Percentiles rank a stretch among this genome's conserved stretches.
Conservation (phyloP, 2,888 invertebrate species). For the Hanleya hanleyi region DNA sequence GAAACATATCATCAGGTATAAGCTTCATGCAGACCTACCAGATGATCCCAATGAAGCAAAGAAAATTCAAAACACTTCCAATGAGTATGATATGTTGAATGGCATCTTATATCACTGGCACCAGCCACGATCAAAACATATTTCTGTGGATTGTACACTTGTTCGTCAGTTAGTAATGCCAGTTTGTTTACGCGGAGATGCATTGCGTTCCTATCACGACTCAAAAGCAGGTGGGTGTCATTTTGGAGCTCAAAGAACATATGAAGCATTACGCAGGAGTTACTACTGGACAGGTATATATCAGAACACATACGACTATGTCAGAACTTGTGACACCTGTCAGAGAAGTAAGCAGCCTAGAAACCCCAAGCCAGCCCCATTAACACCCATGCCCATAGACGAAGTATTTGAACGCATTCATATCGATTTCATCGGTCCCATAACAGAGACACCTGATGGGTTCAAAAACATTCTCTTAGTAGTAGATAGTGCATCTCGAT, state of each 20-base stretch:
- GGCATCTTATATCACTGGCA: conserved; percentile 21
- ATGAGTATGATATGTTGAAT: conserved; percentile 21
- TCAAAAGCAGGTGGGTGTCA: background rate
- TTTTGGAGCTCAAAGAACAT: conserved; percentile 12
- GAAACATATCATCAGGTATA: conserved; percentile 5
- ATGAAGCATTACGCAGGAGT: background rate
- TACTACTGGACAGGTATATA: conserved; percentile 17
- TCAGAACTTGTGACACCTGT: background rate
- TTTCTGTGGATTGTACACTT: background rate
- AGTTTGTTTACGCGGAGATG: background rate
- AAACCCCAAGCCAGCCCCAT: background rate
- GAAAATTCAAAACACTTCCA: background rate
- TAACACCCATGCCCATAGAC: background rate
- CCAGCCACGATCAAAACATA: conserved; percentile 16
- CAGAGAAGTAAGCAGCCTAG: background rate
- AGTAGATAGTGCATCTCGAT: too few relatives aligned
- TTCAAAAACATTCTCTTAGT: too few relatives aligned
- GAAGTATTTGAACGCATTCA: too few relatives aligned
- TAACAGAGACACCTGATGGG: too few relatives aligned
- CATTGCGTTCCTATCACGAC: conserved; percentile 14
- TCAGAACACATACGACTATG: too few relatives aligned
- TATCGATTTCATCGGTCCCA: too few relatives aligned
- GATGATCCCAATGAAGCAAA: conserved; percentile 6
- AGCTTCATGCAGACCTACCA: conserved; percentile 6
- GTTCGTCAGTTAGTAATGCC: conserved; percentile 19